Percentiles rank a stretch among this genome's conserved stretches.
These are phyloP conservation scores for Amphipoea lucens DNA, from an alignment of 2,888 invertebrate species.

Conservation along the genomic window DNA sequence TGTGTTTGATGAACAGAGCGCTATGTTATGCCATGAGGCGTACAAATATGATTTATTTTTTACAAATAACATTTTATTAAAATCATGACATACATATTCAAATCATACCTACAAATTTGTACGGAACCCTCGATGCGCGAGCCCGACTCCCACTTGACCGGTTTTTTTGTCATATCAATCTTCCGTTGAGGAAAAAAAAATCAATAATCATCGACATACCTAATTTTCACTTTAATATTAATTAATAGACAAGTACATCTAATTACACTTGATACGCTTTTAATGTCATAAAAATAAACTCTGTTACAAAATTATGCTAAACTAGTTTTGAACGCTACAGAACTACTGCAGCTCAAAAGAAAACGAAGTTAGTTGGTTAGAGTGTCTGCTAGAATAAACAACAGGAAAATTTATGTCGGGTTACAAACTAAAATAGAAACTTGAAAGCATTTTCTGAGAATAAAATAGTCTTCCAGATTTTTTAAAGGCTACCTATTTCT, in stretches of 20 bases:
- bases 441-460: constrained; percentile 19
- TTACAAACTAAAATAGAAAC: constrained; percentile 9
- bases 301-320: background rate
- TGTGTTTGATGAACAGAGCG: no score
- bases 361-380: constrained; percentile 1
- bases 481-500: background rate
- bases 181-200: background rate
- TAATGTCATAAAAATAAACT: background rate
- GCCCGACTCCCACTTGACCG: no score
- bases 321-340: background rate
- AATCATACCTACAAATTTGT: no score
- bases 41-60: no score
- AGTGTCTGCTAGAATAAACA: constrained; percentile 34
- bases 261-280: background rate
- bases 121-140: no score
- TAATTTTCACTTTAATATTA: background rate
- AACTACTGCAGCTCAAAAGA: background rate
- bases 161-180: background rate
- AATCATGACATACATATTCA: no score
- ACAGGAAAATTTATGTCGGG: constrained; percentile 16
- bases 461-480: constrained; percentile 14
- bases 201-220: background rate
- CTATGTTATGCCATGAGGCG: no score
- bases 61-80: no score
- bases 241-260: background rate